phyloP scores from a whole-genome alignment of 1,140 invertebrate genomes.

The Drosophila erecta region DNA sequence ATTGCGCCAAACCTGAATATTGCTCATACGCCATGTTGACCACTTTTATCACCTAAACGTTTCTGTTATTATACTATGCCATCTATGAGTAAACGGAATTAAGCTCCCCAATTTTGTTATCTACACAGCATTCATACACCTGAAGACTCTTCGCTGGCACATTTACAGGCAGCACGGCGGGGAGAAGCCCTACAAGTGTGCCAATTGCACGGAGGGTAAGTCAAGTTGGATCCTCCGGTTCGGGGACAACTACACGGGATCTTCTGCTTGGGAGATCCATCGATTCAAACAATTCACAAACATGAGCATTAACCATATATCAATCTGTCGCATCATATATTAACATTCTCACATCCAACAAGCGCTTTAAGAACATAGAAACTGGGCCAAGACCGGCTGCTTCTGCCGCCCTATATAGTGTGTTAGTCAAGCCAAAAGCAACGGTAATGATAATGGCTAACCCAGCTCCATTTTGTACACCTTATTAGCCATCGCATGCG shows the following conservation, averaged over 20 bases:
- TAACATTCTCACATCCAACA: constrained; percentile 57
- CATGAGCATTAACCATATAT: constrained; percentile 64
- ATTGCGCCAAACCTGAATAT: background rate
- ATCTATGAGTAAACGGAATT: background rate
- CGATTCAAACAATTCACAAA: constrained; percentile 14
- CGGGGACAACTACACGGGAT: constrained; percentile 4
- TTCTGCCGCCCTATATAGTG: constrained; percentile 61
- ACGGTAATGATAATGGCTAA: constrained; percentile 69
- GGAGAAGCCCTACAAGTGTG: constrained; percentile 78
- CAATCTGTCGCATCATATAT: constrained; percentile 64
- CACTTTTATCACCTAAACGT: background rate
- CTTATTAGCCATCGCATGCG: constrained; percentile 61
- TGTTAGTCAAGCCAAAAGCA: constrained; percentile 66
- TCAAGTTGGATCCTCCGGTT: constrained; percentile 15
- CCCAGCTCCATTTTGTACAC: constrained; percentile 53
- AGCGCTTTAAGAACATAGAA: constrained; percentile 58
- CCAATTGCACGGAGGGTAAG: constrained; percentile 76
- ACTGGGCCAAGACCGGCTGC: constrained; percentile 43
- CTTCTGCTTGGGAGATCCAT: background rate
- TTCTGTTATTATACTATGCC: background rate
- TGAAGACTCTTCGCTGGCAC: constrained; percentile 79
- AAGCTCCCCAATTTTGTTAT: background rate
- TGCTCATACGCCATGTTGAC: background rate
- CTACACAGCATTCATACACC: constrained; percentile 72
- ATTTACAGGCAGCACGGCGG: constrained; percentile 78